phyloP scores from a whole-genome alignment of 2,888 invertebrate genomes.

The Shargacucullia verbasci region DNA sequence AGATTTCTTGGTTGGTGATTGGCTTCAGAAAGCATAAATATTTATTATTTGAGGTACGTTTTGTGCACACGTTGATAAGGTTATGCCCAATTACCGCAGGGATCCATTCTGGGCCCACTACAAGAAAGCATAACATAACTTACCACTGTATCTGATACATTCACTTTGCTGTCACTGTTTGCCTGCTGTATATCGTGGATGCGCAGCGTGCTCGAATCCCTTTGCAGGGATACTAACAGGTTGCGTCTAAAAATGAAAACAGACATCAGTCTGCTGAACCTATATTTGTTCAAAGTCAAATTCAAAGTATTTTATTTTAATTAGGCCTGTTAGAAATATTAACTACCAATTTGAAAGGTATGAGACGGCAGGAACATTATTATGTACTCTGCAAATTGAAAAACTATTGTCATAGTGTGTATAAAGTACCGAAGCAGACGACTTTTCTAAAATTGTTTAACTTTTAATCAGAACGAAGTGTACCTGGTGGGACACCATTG shows the following conservation, averaged over 20 bases:
- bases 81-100: not conserved
- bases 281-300: no score
- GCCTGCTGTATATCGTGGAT: constrained; percentile 94
- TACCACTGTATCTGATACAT: constrained; percentile 54
- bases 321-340: no score
- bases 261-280: no score
- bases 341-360: no score
- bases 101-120: not conserved
- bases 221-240: constrained; percentile 94
- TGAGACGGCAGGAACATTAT: no score
- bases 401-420: no score
- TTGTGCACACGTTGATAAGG: not conserved
- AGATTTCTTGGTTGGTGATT: not conserved
- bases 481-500: constrained; percentile 95
- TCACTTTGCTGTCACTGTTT: constrained; percentile 61
- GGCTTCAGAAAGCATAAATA: no score
- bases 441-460: no score
- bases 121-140: not conserved
- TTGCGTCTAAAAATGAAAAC: constrained; percentile 86
- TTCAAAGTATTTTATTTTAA: no score
- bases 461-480: no score
- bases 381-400: no score
- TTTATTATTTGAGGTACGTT: not conserved
- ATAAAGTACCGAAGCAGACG: no score
- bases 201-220: constrained; percentile 93